Evolutionary conservation across 2,797 vertebrate genomes (phyloP), one percentile per base, ranked within the genome.

Genomic region (Clamator glandarius): DNA sequence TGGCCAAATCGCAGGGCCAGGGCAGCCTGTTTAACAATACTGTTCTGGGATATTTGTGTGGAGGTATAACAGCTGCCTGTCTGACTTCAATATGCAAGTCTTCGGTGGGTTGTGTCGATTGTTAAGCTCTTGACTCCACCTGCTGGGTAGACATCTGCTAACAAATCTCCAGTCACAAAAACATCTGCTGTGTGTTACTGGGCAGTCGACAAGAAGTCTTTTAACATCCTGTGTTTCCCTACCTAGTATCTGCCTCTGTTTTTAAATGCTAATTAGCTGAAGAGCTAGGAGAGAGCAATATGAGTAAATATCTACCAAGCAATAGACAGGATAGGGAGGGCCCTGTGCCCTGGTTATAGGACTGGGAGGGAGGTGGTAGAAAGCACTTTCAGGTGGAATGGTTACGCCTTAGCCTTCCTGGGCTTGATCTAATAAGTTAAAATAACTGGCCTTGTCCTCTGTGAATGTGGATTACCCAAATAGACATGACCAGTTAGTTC

Each of bases 51-150:
- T 84, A 41, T 73, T 64, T 6, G 2, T 86, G 55, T 88, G 83
- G 91, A 92, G 84, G 92, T 93, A 51, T 21, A 76, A 76, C 79
- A 95, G 74, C 55, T 80, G 36, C 16, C 62, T 70, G 9, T 36
- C 23, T 9, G 55, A 84, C 55, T 75, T 77, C n/a, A 50, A 31
- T 39, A 9, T 69, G 50, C 21, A 77, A 29, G n/a, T 44, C 35
- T 62, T 24, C 23, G 52, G 74, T 29, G 66, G 46, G 12, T 63
- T 81, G 52, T 62, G 23, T 58, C 33, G 31, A 77, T 97, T 94
- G 39, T 41, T 96, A 90, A 93, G 90, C 83, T 89, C 84, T 83
- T 91, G 87, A 90, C 95, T 97, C 96, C 97, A 94, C 85, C 96
- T 97, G 92, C 91, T 96, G 97, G 95, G 85, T 80, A 64, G 91